Evolutionary conservation across 30 jellyfish, hydroid and myxozoan genomes (phyloP), one percentile per base, ranked within the genome.

Genomic region (Sanderia malayensis): DNA sequence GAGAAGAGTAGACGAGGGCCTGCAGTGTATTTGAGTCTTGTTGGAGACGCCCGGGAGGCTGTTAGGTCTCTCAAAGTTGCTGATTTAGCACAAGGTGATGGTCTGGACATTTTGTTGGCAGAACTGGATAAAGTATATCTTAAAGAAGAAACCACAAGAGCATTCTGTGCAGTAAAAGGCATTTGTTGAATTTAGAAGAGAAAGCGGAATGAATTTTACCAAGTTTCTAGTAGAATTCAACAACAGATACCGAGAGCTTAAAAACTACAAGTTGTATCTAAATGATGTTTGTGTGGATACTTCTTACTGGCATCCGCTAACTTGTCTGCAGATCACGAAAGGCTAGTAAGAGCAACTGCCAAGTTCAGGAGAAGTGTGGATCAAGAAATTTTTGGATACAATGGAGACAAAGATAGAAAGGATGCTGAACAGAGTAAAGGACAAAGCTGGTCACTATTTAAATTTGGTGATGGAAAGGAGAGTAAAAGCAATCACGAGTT

Each of bases 1-100:
- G 68, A 57, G 11, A 24, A n/a, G 31, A 57, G n/a, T 4, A 57
- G 68, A 57, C 27, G 9, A n/a, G 31, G 68, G 9, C 68, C 68
- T 6, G 68, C 68, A 57, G 21, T 57, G 22, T 57, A 57, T 20
- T 57, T 57, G 22, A 19, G 9, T 57, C 22, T 57, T 6, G 22
- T 6, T 4, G 68, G 68, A 6, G 68, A 57, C 6, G 68, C 68
- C 8, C 8, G 68, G 68, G 68, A 57, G 6, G 68, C 68, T 6
- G 68, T 57, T 57, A 57, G 68, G n/a, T 57, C 68, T 4, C 31
- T 57, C 11, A 20, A 9, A 4, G 68, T 24, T n/a, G n/a, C 27
- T 4, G 68, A 57, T 9, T 6, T 57, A 6, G 68, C 68, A 9
- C 8, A 8, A 57, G 68, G n/a, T 57, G 31, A 20, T 57, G 68